These are phyloP conservation scores for Pristionchus japonicus DNA, from an alignment of 2,888 invertebrate species.

Conservation along the genomic window DNA sequence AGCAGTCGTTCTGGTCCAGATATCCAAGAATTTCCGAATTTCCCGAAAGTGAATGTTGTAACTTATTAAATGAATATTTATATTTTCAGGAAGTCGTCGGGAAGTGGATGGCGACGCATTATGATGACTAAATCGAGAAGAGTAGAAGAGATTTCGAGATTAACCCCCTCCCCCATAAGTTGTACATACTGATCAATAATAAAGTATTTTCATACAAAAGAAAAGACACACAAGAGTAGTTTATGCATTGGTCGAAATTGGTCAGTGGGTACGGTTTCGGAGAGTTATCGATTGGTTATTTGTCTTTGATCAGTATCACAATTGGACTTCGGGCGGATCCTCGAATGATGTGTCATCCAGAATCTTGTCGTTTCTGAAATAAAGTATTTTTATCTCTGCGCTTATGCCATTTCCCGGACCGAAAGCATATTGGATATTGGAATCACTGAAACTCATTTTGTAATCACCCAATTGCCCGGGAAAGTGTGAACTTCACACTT, in stretches of 20 bases:
- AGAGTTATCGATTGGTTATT: not conserved
- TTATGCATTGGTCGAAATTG: not conserved
- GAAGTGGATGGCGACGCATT: not conserved
- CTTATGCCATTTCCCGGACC: no score
- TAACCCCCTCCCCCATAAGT: no score
- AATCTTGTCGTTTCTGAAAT: conserved; percentile 26
- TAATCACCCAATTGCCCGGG: no score
- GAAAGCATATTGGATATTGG: not conserved
- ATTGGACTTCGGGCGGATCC: not conserved
- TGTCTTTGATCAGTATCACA: not conserved
- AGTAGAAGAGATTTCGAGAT: no score
- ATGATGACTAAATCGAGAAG: no score
- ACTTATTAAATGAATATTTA: no score
- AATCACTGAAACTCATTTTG: not conserved
- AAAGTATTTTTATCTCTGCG: no score
- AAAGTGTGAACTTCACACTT: not conserved
- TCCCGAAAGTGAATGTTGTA: no score
- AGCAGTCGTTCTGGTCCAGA: no score
- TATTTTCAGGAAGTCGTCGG: not conserved
- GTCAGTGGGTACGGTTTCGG: not conserved
- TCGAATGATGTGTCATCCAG: not conserved
- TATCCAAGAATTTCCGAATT: no score
- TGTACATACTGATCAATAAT: no score
- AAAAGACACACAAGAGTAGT: not conserved
- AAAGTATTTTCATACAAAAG: no score